Evolutionary conservation across 2,113 vertebrate species (phyloP), one percentile per base, ranked within the genome.

Genomic region (Tragulus kanchil): DNA sequence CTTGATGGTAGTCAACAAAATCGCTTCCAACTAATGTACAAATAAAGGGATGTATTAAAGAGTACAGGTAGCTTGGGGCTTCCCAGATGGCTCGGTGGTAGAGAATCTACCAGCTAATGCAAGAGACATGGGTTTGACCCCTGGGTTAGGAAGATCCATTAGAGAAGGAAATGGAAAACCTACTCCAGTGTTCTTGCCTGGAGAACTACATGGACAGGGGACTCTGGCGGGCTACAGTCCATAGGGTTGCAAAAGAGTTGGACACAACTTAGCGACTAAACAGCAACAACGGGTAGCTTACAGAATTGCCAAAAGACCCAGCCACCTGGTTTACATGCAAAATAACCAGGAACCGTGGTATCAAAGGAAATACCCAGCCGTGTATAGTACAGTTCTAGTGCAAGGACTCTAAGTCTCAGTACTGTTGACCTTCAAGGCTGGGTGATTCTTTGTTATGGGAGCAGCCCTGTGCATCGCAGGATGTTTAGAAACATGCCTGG

Each of bases 261-360:
- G 67, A 69, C 8, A 69, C 36, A n/a, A 36, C n/a, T 36, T 36
- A 21, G 67, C 2, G 4, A 42, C 67, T 71, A 42, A 71, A 71
- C 67, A 71, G 42, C 67, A 71, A 69, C 2, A 36, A 7, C 3
- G 1, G n/a, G 45, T 17, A 31, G 28, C 13, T 78, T 42, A 23
- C 3, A 23, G 56, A 50, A 67, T 36, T 45, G 10, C 21, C 48
- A 36, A 7, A 77, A 11, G 42, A 54, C 26, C 50, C 50, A 31
- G 0, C 48, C 5, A 65, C 1, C n/a, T 61, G 42, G 21, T 12
- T 69, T 8, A 3, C 5, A 3, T 36, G 86, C 12, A 19, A 36
- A n/a, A n/a, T 0, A 0, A 14, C 59, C 21, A 19, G 73, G 48
- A 42, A 61, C 19, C 0, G 42, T 9, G 4, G 16, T 3, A 17